Percentiles rank a stretch among this genome's conserved stretches.
Conservation (phyloP, 2,797 vertebrate species). For the Mycteria americana region DNA sequence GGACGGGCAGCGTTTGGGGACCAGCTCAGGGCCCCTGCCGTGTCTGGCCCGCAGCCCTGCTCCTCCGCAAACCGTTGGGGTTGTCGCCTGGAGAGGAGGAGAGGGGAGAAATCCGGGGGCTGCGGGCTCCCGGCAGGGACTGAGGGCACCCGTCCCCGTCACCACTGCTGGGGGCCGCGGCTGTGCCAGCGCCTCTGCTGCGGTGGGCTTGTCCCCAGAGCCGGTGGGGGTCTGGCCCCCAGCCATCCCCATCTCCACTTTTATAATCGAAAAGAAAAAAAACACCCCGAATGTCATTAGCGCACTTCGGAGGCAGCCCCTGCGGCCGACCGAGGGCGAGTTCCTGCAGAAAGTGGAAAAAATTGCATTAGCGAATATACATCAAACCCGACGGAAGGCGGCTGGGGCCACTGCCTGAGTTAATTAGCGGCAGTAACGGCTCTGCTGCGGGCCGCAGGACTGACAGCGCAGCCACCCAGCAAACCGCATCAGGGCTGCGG, state of each 20-base stretch:
- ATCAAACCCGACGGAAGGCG: background rate
- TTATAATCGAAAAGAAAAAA: background rate
- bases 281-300: background rate
- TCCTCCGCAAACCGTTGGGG: background rate
- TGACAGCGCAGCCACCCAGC: background rate
- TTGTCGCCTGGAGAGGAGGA: background rate
- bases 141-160: fast-evolving
- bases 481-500: background rate
- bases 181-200: background rate
- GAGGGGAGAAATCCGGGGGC: background rate
- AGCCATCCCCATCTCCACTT: background rate
- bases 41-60: background rate
- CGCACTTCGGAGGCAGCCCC: background rate
- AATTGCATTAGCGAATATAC: background rate
- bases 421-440: background rate
- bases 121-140: background rate
- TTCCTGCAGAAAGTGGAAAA: background rate
- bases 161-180: fast-evolving
- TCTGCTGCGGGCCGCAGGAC: background rate
- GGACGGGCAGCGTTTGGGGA: background rate
- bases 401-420: background rate
- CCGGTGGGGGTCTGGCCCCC: fast-evolving
- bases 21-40: background rate
- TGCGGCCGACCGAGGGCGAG: background rate
- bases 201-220: background rate